Evolutionary conservation across 2,113 vertebrate species (phyloP), one percentile per base, ranked within the genome.

Genomic region (Macquaria ambigua): DNA sequence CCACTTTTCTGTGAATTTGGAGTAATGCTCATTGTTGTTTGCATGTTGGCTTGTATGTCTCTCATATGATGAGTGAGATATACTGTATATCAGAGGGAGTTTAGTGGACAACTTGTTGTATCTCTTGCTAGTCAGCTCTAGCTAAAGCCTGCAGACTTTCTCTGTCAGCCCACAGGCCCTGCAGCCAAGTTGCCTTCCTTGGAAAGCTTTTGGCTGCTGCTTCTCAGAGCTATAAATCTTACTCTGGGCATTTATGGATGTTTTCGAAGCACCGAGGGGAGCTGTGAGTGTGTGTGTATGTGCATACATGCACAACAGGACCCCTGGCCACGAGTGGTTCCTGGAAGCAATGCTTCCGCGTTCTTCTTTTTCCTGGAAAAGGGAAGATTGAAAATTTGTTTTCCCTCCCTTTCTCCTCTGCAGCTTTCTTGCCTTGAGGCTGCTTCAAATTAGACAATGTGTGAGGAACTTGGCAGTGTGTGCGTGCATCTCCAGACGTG

Each of bases 291-390:
- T 61, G 91, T 87, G 87, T 78, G 84, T 85, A 52, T 64, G 87
- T 76, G 88, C 78, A 31, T 50, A 64, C 81, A 74, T n/a, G 73
- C 67, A 83, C 39, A 90, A 93, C 94, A 92, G 94, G 94, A 93
- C 95, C 95, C 95, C 96, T 98, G 97, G 96, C 96, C 95, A 91
- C 87, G 70, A 91, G 92, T 87, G 94, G 92, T 98, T 99, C 97
- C 96, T 97, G 97, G 97, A 97, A 98, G 96, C 95, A 95, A 86
- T 83, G 94, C 96, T 94, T 95, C 96, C 94, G 91, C 95, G 97
- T 97, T 97, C 96, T 95, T 96, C 95, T 94, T 96, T 97, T 99
- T 99, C 97, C 97, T 96, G 97, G 98, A 98, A 96, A 99, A 96
- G 77, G 89, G 93, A 93, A 96, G 96, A 97, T 97, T 97, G 96